Evolutionary conservation across 2,113 vertebrate species (phyloP).

Genomic region (Gymnarchus niloticus): DNA sequence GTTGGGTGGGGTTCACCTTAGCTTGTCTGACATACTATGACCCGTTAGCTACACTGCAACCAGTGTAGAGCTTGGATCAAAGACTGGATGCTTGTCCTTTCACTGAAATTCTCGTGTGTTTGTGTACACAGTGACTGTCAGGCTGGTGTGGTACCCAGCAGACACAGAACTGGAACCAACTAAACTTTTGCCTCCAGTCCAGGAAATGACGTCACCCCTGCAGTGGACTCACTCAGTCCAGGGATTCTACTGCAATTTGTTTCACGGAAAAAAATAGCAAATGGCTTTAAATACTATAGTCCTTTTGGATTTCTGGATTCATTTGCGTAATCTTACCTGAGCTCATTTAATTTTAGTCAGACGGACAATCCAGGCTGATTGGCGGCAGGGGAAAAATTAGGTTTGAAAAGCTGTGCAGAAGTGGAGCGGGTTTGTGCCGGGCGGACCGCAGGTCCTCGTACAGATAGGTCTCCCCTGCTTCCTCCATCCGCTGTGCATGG

Average conservation of each 20-base stretch:
- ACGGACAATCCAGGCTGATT: constrained; percentile 12
- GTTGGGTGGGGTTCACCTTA: no score
- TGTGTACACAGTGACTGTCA: no score
- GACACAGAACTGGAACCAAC: neutral
- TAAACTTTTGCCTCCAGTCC: neutral
- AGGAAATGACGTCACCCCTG: neutral
- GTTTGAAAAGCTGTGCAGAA: constrained; percentile 19
- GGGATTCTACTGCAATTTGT: no score
- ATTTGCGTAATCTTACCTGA: neutral
- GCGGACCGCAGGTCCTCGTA: constrained; percentile 20
- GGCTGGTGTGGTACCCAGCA: no score
- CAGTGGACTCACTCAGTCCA: no score
- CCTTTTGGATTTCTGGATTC: neutral
- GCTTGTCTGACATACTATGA: no score
- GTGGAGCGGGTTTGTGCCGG: constrained; percentile 31
- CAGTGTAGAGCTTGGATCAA: no score
- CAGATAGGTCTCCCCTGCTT: neutral
- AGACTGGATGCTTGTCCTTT: no score
- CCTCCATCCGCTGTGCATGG: constrained; percentile 6
- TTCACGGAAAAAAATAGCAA: neutral
- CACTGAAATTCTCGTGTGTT: no score
- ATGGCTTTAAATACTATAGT: neutral
- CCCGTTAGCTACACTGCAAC: no score
- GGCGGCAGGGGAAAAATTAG: constrained; percentile 18
- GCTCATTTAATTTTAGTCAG: constrained; percentile 25